Conservation (phyloP, 2,797 vertebrate genomes). For the Microhierax caerulescens region DNA sequence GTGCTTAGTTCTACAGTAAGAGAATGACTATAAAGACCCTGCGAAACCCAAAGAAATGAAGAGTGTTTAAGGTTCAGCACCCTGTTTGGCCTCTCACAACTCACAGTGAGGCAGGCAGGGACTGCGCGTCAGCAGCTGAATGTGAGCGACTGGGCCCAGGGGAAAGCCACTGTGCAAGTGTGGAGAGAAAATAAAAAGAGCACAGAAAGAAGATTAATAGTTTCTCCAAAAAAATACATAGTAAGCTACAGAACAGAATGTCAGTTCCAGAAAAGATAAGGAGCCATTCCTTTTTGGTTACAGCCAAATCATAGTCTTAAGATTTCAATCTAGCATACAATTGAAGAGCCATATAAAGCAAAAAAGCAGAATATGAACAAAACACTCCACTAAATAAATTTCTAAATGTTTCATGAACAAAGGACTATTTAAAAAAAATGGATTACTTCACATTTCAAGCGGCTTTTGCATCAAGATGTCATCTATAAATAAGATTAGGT, state of each 20-base stretch:
- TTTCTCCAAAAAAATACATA: background rate
- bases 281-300: conserved; percentile 17
- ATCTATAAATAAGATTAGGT: background rate
- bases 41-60: background rate
- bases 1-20: background rate
- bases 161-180: background rate
- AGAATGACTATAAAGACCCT: background rate
- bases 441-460: background rate
- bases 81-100: background rate
- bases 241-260: background rate
- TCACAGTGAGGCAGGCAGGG: background rate
- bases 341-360: background rate
- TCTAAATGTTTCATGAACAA: background rate
- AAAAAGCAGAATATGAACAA: background rate
- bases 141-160: background rate
- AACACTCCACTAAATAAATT: background rate
- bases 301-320: background rate
- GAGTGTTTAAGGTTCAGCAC: background rate
- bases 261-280: conserved; percentile 51
- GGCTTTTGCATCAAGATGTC: background rate
- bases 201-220: background rate
- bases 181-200: background rate
- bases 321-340: background rate
- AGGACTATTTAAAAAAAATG: background rate
- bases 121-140: background rate